Conservation (phyloP, 1,140 invertebrate genomes). For the Tenebrio molitor region DNA sequence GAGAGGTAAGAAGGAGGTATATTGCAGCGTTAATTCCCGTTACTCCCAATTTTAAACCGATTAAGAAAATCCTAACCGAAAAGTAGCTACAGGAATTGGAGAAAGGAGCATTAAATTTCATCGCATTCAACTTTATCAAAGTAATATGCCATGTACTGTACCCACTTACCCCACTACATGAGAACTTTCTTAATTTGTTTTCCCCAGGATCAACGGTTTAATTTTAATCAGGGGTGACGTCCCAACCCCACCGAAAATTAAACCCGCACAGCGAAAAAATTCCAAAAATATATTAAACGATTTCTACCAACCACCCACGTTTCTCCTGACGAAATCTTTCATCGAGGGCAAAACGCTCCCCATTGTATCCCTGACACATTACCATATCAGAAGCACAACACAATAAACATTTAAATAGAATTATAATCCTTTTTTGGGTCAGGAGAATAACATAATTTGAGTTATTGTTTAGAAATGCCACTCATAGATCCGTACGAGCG, state of each 20-base stretch:
- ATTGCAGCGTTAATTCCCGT: conserved; percentile 59
- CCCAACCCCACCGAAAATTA: neutral
- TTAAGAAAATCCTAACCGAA: conserved; percentile 60
- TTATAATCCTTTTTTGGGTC: conserved; percentile 38
- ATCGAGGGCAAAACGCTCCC: neutral
- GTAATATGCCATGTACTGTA: conserved; percentile 49
- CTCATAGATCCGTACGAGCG: conserved; percentile 7
- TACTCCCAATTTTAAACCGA: conserved; percentile 63
- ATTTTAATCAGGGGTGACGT: conserved; percentile 27
- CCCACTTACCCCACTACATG: conserved; percentile 24
- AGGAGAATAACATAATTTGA: conserved; percentile 21
- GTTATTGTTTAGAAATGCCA: conserved; percentile 11
- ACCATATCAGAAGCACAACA: conserved; percentile 18
- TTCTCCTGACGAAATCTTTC: neutral
- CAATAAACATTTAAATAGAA: conserved; percentile 26
- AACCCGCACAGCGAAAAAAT: conserved; percentile 6
- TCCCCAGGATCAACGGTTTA: conserved; percentile 28
- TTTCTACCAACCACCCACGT: conserved; percentile 3
- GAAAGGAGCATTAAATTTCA: conserved; percentile 54
- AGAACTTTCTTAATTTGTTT: conserved; percentile 38
- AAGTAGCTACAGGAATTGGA: conserved; percentile 54
- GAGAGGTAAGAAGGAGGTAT: conserved; percentile 60
- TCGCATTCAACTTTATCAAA: conserved; percentile 57
- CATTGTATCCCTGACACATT: conserved; percentile 5
- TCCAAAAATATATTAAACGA: conserved; percentile 2